Evolutionary conservation across 2,888 invertebrate genomes (phyloP).

Genomic region (Nomada ferruginata): DNA sequence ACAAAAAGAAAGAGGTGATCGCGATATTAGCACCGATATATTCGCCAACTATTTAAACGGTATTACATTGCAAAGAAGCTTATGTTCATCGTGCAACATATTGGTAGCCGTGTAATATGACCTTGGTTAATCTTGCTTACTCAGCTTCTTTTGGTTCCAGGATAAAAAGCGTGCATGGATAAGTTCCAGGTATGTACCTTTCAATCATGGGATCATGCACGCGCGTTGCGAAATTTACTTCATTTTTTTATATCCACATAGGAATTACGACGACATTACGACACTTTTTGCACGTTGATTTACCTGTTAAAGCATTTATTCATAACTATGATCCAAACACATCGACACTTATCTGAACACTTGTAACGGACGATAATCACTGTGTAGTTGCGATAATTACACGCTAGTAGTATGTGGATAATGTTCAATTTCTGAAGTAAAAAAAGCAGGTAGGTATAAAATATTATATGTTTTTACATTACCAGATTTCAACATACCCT

Average conservation of each 20-base stretch:
- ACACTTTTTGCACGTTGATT: background rate
- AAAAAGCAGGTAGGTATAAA: too few relatives aligned
- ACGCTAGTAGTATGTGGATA: too few relatives aligned
- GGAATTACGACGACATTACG: background rate
- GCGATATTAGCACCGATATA: slow-evolving; percentile 45
- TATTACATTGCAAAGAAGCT: slow-evolving; percentile 58
- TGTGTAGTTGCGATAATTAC: background rate
- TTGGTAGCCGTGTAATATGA: slow-evolving; percentile 42
- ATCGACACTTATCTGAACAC: background rate
- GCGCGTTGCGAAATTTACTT: background rate
- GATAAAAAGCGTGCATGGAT: background rate
- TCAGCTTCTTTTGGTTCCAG: slow-evolving; percentile 29
- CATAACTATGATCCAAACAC: background rate
- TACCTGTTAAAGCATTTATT: slow-evolving; percentile 9
- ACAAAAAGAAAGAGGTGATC: slow-evolving; percentile 57
- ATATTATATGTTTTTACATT: too few relatives aligned
- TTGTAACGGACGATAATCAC: background rate
- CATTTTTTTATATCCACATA: too few relatives aligned
- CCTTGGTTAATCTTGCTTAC: slow-evolving; percentile 50
- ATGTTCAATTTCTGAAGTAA: too few relatives aligned
- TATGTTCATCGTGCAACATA: slow-evolving; percentile 33
- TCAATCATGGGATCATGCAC: background rate
- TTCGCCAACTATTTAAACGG: slow-evolving; percentile 57
- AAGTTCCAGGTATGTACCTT: background rate
- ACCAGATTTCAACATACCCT: too few relatives aligned